Conservation (phyloP, 2,113 vertebrate species). For the Ptilorrhoa leucosticta region DNA sequence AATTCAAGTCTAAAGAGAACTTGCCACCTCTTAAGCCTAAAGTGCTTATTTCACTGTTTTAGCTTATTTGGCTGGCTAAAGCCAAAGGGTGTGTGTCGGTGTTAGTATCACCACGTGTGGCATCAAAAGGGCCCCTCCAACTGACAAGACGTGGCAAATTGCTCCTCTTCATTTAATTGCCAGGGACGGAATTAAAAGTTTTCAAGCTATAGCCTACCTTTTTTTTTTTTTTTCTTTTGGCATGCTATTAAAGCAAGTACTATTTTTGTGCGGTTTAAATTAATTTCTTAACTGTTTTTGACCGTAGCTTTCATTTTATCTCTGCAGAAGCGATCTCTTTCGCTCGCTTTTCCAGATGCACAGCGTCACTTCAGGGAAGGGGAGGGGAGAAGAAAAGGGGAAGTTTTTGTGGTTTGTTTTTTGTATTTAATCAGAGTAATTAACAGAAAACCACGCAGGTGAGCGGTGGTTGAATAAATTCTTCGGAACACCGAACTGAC, state of each 20-base stretch:
- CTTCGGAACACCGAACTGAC: rapidly evolving
- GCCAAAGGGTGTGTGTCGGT: rapidly evolving
- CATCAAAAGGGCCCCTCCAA: too few relatives aligned
- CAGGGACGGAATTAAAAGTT: background rate
- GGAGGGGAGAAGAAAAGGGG: too few relatives aligned
- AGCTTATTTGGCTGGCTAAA: background rate
- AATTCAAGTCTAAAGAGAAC: rapidly evolving
- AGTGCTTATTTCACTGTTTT: background rate
- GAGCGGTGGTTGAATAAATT: rapidly evolving
- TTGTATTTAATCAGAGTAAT: background rate
- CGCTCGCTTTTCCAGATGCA: background rate
- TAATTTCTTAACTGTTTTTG: background rate
- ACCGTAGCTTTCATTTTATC: background rate
- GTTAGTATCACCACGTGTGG: background rate
- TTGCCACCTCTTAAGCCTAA: rapidly evolving
- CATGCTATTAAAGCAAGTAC: background rate
- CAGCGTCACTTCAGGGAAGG: background rate
- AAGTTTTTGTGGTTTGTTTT: background rate
- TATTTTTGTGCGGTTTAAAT: background rate
- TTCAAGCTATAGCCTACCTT: background rate
- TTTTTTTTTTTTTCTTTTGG: too few relatives aligned
- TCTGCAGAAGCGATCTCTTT: background rate
- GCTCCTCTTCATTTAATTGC: background rate
- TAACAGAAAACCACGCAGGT: rapidly evolving
- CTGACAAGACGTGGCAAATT: too few relatives aligned